Base-by-base conservation (phyloP, 2,888 invertebrate genomes). In the Pyrocoelia pectoralis region DNA sequence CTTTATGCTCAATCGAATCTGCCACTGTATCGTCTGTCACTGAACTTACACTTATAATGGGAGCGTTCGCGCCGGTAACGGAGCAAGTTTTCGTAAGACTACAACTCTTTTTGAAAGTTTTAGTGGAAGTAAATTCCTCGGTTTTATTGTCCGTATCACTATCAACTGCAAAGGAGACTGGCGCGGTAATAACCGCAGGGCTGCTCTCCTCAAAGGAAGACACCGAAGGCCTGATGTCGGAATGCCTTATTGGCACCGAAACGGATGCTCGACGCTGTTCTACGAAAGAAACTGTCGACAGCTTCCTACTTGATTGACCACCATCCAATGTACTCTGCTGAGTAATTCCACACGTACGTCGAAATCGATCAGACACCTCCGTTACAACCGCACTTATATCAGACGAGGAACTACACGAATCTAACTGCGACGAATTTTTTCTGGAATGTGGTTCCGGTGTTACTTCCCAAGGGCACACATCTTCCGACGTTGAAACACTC, bases 321-420 rank as follows among this genome's bases (percentile, higher is more conserved):
- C 87, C 87, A 74, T 90, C 89, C 49, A 89, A 81, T 43, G 89
- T 89, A 79, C 87, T 87, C 80, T 89, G 89, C 72, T 90, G 87
- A 53, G 86, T 86, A 66, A 91, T 82, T 19, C 84, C 84, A 74
- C 86, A 84, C 38, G 89, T 86, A 64, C 89, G 86, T 71, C 86
- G 85, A 71, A 89, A 83, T 70, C 88, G 83, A 67, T 85, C 87
- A 17, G 83, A 82, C 48, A 84, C 85, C 77, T 85, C 87, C 65
- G 81, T 77, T 0, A 74, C 71, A n/a, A 83, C 83, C 48, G 84
- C 83, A 77, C 89, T 89, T 66, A 90, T 86, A 77, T 93, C 92
- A 14, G 91, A 91, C 9, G 90, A 89, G n/a, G 90, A 90, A 75
- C 88, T 88, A 74, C 87, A 89, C 12, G 89, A 90, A 79, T 90